Conservation (phyloP, 2,888 invertebrate genomes). For the Ophion costatus region DNA sequence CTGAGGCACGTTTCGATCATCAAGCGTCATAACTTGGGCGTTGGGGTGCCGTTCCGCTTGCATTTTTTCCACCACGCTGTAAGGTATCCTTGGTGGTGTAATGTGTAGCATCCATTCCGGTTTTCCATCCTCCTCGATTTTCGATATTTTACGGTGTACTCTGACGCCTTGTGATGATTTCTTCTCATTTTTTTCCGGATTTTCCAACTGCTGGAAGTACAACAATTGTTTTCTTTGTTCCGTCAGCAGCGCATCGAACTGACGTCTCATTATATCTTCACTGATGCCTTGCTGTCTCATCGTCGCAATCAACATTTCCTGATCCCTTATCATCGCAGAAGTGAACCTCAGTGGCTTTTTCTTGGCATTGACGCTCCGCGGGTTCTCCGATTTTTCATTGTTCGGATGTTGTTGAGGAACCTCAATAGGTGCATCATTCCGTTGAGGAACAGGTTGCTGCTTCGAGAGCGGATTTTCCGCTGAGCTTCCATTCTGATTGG, state of each 20-base stretch:
- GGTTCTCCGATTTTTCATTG: not conserved
- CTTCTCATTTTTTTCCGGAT: constrained; percentile 16
- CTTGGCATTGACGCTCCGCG: constrained; percentile 13
- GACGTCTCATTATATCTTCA: constrained; percentile 76
- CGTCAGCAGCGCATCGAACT: constrained; percentile 76
- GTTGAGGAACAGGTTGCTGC: constrained; percentile 25
- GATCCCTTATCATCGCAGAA: constrained; percentile 77
- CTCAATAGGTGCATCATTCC: constrained; percentile 29
- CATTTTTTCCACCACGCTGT: constrained; percentile 66
- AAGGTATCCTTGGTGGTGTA: constrained; percentile 75
- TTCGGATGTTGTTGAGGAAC: constrained; percentile 20
- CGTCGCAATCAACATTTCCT: constrained; percentile 74
- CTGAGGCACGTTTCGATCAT: not conserved
- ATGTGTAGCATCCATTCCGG: constrained; percentile 80
- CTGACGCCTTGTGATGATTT: constrained; percentile 17
- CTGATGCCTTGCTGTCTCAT: constrained; percentile 78
- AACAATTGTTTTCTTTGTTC: constrained; percentile 77
- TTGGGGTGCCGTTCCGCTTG: constrained; percentile 30
- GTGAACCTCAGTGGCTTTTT: constrained; percentile 71
- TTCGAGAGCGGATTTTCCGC: not conserved
- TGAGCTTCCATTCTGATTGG: constrained; percentile 13
- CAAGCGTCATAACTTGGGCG: not conserved
- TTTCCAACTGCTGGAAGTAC: constrained; percentile 65
- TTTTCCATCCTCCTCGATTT: constrained; percentile 71
- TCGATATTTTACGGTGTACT: constrained; percentile 56